Base-by-base conservation (phyloP, 2,113 vertebrate species). In the Ptilonorhynchus violaceus region DNA sequence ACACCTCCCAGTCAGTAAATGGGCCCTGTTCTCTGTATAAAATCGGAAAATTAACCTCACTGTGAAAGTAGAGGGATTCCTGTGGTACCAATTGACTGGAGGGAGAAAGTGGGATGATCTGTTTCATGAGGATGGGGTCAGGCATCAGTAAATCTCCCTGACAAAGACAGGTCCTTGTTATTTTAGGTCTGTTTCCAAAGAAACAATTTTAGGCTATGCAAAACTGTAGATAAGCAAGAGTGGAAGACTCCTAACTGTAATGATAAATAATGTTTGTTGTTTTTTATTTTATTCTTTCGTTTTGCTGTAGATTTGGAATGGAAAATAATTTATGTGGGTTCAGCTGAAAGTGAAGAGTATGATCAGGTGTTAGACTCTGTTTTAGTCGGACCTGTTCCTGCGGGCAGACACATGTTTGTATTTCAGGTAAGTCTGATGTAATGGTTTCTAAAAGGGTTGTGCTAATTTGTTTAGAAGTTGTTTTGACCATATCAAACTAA, bases 281-380 rank as follows among this genome's bases (percentile, higher is more conserved):
- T 42, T 62, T 10, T 37, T 14, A 7, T 33, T 44, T 21, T 80
- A 23, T 49, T 63, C 2, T 46, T 47, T 35, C 39, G 64, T 96
- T 97, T 94, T 94, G 44, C 55, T 95, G 74, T 90, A 98, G 98
- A 98, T 97, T 96, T 98, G 97, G 98, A 98, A 89, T 98, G 98
- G 98, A 98, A 98, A 97, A 98, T 98, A 92, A 98, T 98, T 95
- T 98, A 98, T 58, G 98, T 98, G 97, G 98, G 98, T 82, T 98
- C 98, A 92, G 98, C 98, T 91, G 98, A 98, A 98, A 98, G 98
- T 94, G 98, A 98, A 97, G 98, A 98, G 75, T 98, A 98, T 21
- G 98, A 98, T 83, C 98, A 98, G 94, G 98, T 98, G 94, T 96
- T 98, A 98, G 98, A 98, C 97, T 98, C 98, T 60, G 98, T 98